These are phyloP conservation scores for rat (Rattus norvegicus) DNA, from an alignment of 2,113 vertebrate genomes.

Conservation along the genomic window GRCr8 NC_086032.1:89676501-89677000, in stretches of 20 bases:
- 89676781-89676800: no score
- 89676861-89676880: background rate
- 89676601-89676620: background rate
- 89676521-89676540: background rate
- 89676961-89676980: background rate
- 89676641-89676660: background rate
- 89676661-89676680: no score
- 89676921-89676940: background rate
- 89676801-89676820: background rate
- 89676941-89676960: no score
- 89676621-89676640: background rate
- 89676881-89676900: background rate
- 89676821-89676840: background rate
- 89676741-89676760: background rate
- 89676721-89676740: background rate
- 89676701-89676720: background rate
- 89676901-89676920: background rate
- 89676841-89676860: background rate
- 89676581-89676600: background rate
- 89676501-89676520: background rate
- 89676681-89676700: background rate
- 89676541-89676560: background rate
- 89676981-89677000: background rate
- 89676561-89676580: background rate
- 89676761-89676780: background rate